These are phyloP conservation scores for Zosterops borbonicus DNA, from an alignment of 2,113 vertebrate species.

Conservation along the genomic window DNA sequence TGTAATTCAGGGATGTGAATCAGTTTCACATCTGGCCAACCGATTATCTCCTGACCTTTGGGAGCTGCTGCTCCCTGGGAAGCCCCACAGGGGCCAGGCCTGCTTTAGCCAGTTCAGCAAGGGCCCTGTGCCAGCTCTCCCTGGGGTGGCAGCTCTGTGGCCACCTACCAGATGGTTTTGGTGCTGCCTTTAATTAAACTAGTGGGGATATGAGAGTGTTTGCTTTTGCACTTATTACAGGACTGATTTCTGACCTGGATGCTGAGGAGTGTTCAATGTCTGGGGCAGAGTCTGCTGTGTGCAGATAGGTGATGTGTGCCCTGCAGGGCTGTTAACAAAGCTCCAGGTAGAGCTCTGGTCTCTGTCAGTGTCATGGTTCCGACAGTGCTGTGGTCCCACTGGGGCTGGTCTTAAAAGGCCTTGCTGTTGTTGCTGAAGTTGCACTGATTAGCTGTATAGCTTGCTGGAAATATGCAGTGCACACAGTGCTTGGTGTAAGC, in stretches of 20 bases:
- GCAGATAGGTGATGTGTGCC: background rate
- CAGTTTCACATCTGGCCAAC: background rate
- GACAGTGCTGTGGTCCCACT: background rate
- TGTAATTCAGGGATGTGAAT: background rate
- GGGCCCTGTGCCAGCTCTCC: background rate
- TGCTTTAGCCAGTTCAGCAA: slow-evolving; percentile 12
- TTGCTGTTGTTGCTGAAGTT: slow-evolving; percentile 37
- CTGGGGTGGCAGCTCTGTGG: background rate
- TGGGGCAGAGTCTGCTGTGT: background rate
- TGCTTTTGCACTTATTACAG: background rate
- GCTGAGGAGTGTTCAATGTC: background rate
- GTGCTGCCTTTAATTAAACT: slow-evolving; percentile 42
- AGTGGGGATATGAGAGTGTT: background rate
- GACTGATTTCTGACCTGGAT: background rate
- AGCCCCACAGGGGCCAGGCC: background rate
- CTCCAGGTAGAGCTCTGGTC: background rate
- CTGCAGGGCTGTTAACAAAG: background rate
- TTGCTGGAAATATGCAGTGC: background rate
- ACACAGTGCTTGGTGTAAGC: background rate
- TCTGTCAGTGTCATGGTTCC: background rate
- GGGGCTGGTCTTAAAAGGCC: background rate
- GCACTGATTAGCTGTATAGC: slow-evolving; percentile 26
- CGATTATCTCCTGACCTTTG: slow-evolving; percentile 12
- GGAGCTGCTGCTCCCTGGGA: background rate
- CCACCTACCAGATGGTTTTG: background rate